Percentiles rank a stretch among this genome's conserved stretches.
phyloP scores from a whole-genome alignment of 2,888 invertebrate species.

The Acronicta psi region DNA sequence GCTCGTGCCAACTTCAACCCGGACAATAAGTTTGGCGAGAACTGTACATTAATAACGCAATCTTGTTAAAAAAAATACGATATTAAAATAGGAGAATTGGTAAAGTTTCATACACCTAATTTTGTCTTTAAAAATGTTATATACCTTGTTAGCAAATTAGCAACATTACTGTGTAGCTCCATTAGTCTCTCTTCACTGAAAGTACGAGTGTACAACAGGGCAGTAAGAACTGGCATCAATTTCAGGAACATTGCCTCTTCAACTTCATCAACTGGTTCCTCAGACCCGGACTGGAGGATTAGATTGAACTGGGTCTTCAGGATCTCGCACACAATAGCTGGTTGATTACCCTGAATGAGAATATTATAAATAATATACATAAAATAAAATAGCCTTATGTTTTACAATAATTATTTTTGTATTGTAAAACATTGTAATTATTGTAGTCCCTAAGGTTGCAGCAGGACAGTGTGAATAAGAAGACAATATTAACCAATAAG shows the following conservation, averaged over 20 bases:
- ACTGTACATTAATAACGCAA: no score
- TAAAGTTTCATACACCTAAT: no score
- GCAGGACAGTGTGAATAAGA: no score
- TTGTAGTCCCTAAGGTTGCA: no score
- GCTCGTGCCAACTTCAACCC: no score
- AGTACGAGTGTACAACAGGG: constrained; percentile 90
- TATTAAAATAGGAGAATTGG: background rate
- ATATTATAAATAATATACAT: background rate
- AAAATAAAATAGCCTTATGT: no score
- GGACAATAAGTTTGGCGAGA: no score
- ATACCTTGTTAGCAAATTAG: constrained; percentile 93
- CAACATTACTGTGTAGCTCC: constrained; percentile 93
- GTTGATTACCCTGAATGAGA: constrained; percentile 86
- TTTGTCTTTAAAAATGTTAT: no score
- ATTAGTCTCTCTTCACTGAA: constrained; percentile 89
- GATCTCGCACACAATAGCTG: constrained; percentile 92
- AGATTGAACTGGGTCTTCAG: constrained; percentile 94
- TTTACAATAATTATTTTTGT: no score
- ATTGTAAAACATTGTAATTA: no score
- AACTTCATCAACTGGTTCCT: constrained; percentile 87
- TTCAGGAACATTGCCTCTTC: constrained; percentile 92
- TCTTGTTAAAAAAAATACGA: no score
- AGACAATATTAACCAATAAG: no score
- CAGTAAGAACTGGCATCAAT: constrained; percentile 92
- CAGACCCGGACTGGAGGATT: constrained; percentile 85